A percentile compares a stretch with the other conserved stretches of the same genome.
Conservation (phyloP, 2,888 invertebrate species). For the Dichetophora obliterata region DNA sequence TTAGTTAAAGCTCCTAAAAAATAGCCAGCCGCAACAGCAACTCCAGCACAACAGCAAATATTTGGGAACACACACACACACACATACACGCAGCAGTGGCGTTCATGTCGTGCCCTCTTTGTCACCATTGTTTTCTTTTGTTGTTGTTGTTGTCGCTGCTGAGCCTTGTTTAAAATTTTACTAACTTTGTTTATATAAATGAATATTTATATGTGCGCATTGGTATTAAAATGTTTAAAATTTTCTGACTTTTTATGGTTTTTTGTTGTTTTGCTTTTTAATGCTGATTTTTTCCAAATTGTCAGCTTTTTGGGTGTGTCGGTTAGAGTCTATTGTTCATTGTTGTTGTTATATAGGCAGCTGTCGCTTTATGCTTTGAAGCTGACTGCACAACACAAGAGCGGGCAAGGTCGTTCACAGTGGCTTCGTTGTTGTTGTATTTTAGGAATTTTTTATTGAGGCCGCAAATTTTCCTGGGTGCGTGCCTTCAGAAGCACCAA, state of each 20-base stretch:
- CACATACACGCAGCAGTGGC: not conserved
- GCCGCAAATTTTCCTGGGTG: not conserved
- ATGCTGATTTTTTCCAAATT: not conserved
- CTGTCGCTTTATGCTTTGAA: not conserved
- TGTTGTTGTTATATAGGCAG: not conserved
- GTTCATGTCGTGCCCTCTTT: conserved; percentile 15
- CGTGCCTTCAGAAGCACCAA: not conserved
- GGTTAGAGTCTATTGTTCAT: not conserved
- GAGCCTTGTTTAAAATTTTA: not conserved
- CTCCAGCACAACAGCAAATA: not conserved
- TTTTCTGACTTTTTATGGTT: not conserved
- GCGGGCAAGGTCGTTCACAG: conserved; percentile 30
- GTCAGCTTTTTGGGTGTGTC: conserved; percentile 10
- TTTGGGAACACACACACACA: too few relatives aligned
- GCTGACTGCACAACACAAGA: not conserved
- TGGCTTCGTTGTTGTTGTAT: not conserved
- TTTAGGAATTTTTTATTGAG: not conserved
- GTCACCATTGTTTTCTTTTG: not conserved
- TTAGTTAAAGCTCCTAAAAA: not conserved
- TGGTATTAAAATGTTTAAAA: not conserved
- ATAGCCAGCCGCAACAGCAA: not conserved
- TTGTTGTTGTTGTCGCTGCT: not conserved
- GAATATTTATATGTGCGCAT: too few relatives aligned
- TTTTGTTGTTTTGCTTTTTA: not conserved
- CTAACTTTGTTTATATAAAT: not conserved